Conservation (phyloP, 1,140 invertebrate species). For the Tyrophagus putrescentiae region DNA sequence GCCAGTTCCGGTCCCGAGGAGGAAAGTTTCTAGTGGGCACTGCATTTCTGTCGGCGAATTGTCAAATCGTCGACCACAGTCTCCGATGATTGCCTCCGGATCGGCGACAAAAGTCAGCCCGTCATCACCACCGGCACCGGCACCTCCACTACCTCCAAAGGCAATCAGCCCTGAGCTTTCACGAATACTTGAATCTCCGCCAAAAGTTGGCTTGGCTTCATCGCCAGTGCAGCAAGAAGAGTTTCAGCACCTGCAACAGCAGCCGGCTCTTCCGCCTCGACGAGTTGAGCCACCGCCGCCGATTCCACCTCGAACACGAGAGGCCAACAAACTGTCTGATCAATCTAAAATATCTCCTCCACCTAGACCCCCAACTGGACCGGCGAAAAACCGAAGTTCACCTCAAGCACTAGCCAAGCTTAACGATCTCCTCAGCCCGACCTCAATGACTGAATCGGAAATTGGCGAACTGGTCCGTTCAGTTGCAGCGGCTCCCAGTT, state of each 20-base stretch:
- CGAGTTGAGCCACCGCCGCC: background rate
- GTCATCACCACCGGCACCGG: background rate
- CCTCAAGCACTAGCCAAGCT: background rate
- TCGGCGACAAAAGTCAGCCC: background rate
- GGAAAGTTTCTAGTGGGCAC: no score
- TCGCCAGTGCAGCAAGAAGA: background rate
- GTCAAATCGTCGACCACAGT: no score
- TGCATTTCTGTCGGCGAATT: no score
- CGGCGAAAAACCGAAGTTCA: background rate
- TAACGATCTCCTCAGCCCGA: background rate
- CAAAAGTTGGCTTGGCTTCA: background rate
- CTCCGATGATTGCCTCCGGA: background rate
- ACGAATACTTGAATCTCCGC: no score
- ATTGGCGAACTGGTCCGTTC: no score
- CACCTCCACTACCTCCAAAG: background rate
- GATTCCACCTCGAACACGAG: constrained; percentile 5
- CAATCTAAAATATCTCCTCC: background rate
- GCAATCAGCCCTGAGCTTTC: background rate
- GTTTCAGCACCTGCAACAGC: background rate
- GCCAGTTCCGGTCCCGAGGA: no score
- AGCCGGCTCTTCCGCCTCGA: background rate
- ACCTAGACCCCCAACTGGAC: background rate
- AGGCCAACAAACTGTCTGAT: no score
- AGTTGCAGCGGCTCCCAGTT: no score
- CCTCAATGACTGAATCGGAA: constrained; percentile 7